phyloP scores from a whole-genome alignment of 1,140 invertebrate genomes.

The Tribolium madens region DNA sequence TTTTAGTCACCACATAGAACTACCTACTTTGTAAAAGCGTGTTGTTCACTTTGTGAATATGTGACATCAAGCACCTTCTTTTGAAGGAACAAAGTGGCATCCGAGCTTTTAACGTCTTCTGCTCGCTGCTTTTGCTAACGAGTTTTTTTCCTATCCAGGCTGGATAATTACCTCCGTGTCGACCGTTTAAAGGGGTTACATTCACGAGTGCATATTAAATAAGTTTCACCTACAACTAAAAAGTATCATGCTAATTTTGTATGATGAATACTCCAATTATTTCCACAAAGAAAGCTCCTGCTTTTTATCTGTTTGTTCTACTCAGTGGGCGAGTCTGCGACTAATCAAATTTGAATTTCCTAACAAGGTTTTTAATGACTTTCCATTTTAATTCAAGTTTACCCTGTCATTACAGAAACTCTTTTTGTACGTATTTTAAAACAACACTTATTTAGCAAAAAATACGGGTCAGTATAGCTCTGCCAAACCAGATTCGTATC shows the following conservation, averaged over 20 bases:
- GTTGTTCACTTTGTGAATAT: neutral
- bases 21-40: neutral
- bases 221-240: slow-evolving; percentile 3
- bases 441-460: neutral
- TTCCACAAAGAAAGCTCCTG: slow-evolving; percentile 9
- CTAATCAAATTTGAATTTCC: slow-evolving; percentile 30
- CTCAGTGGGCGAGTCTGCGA: slow-evolving; percentile 6
- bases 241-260: slow-evolving; percentile 16
- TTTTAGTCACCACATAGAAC: no score
- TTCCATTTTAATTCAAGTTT: neutral
- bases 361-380: slow-evolving; percentile 28
- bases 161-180: neutral
- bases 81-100: slow-evolving; percentile 8
- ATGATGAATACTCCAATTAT: slow-evolving; percentile 29
- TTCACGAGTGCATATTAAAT: neutral
- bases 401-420: neutral
- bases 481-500: neutral
- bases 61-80: slow-evolving; percentile 15
- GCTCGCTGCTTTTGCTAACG: neutral
- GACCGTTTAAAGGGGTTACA: slow-evolving; percentile 5
- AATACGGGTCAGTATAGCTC: neutral
- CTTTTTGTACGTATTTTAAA: neutral
- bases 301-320: slow-evolving; percentile 27
- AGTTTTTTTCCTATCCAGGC: slow-evolving; percentile 11
- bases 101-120: neutral